Conservation (phyloP, 2,113 vertebrate genomes). For the Hydropotes inermis region DNA sequence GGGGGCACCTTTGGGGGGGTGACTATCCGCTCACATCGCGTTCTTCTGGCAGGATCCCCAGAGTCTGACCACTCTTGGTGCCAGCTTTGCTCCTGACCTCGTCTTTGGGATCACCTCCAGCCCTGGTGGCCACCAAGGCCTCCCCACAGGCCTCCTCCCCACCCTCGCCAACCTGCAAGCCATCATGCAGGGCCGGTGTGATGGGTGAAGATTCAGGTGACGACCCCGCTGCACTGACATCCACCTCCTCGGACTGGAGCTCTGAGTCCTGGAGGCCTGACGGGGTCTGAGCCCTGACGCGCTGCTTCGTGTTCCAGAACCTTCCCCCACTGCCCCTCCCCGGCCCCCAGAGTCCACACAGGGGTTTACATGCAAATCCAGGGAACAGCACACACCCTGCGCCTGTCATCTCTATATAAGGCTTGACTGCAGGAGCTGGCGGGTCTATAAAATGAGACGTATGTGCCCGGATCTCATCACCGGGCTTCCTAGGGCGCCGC, state of each 20-base stretch:
- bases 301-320: neutral
- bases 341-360: neutral
- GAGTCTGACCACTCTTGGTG: neutral
- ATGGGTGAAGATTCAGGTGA: too few relatives aligned
- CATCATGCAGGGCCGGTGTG: fast-evolving
- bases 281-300: fast-evolving
- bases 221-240: fast-evolving
- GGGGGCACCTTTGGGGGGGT: neutral
- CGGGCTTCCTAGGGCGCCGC: neutral
- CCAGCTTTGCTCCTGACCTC: neutral
- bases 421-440: fast-evolving
- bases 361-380: neutral
- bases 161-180: neutral
- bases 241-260: neutral
- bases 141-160: too few relatives aligned
- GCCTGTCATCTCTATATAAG: fast-evolving
- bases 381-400: fast-evolving
- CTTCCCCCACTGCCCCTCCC: fast-evolving
- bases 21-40: fast-evolving
- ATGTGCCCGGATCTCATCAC: fast-evolving
- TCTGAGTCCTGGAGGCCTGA: neutral
- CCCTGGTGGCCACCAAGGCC: neutral
- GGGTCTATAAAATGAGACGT: fast-evolving
- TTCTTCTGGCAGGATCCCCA: too few relatives aligned
- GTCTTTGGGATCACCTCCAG: neutral